These are phyloP conservation scores for Corvus moneduloides DNA, from an alignment of 2,113 vertebrate genomes.

Conservation along the genomic window DNA sequence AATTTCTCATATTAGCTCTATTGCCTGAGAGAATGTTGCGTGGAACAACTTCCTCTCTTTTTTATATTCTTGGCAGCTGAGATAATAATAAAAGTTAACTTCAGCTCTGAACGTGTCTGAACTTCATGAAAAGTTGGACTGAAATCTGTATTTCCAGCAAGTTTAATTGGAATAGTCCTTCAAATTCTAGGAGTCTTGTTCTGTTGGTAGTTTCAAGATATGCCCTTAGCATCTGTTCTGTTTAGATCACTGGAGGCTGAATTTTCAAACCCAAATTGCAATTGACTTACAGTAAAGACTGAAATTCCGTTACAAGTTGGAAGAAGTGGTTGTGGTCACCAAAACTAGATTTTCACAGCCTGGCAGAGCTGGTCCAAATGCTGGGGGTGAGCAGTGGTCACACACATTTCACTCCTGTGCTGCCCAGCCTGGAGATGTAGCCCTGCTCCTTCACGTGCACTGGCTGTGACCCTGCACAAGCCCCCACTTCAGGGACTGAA, in stretches of 20 bases:
- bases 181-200: neutral
- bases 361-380: neutral
- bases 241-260: neutral
- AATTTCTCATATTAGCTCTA: neutral
- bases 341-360: neutral
- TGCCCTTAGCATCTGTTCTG: neutral
- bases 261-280: neutral
- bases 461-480: neutral
- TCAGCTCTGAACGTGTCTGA: neutral
- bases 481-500: neutral
- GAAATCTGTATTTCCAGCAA: neutral
- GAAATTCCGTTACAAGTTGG: neutral
- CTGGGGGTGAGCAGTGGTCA: neutral
- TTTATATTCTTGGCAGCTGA: neutral
- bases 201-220: neutral
- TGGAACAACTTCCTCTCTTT: neutral
- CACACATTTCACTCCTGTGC: fast-evolving
- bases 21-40: neutral
- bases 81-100: neutral
- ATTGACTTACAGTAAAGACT: neutral
- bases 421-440: neutral
- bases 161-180: neutral
- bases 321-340: fast-evolving
- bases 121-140: neutral
- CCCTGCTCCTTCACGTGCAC: neutral